Evolutionary conservation across 2,113 vertebrate species (phyloP), one percentile per base, ranked within the genome.

Genomic region (Galeopterus variegatus): DNA sequence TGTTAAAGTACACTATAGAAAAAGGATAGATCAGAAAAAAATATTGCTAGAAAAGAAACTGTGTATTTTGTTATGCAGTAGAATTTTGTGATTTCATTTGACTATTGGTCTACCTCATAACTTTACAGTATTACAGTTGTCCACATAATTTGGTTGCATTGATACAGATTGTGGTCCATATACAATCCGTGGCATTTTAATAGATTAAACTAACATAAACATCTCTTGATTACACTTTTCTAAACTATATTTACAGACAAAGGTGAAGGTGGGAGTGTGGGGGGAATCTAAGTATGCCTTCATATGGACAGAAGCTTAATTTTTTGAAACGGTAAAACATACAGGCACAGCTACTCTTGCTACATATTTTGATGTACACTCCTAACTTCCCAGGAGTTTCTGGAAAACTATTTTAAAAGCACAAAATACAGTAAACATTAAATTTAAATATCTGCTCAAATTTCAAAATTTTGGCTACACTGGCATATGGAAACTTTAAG

Each of bases 361-460:
- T 77, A 8, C 58, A 60, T 79, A 45, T 77, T 77, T 73, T 97
- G 48, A 67, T 67, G 75, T 23, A 54, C 7, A 28, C 4, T 69
- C 26, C 41, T 90, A 72, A 75, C 11, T 91, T 83, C 24, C 12
- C 65, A 56, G 56, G 41, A 79, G 77, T 45, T 86, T 62, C 60
- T 62, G 54, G 0, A 15, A 86, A 88, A 50, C 26, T 26, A 77
- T 84, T 72, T 82, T 41, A 97, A 87, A 21, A 72, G 33, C 17
- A 45, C 7, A 77, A 97, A 82, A 76, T 52, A 87, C 6, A 41
- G 15, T 77, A n/a, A 0, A 77, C 4, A 10, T 75, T 67, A 52
- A 62, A 31, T 77, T 77, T 89, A 93, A 94, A n/a, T 90, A 93
- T 65, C 54, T 72, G 36, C 19, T 86, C 36, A 62, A 85, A 75